phyloP scores from a whole-genome alignment of 2,888 invertebrate genomes.

The Odontothrips loti region DNA sequence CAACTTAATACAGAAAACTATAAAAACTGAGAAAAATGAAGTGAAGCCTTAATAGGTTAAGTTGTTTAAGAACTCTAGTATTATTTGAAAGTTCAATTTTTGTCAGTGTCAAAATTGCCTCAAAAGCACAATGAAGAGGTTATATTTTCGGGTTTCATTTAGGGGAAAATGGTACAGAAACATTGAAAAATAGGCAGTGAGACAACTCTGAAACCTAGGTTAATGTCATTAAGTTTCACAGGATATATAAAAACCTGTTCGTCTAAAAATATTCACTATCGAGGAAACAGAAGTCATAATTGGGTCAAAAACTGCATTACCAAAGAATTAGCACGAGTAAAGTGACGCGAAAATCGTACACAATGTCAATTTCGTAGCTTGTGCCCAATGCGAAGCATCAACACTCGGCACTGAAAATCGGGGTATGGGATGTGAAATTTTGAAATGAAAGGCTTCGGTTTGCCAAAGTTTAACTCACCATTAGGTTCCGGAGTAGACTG shows the following conservation, averaged over 20 bases:
- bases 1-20: too few relatives aligned
- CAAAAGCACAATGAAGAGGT: neutral
- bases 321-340: neutral
- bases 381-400: neutral
- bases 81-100: neutral
- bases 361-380: neutral
- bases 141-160: neutral
- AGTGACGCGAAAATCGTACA: neutral
- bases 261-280: too few relatives aligned
- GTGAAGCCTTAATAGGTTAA: neutral
- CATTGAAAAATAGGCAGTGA: neutral
- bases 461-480: slow-evolving; percentile 57
- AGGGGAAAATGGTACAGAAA: neutral
- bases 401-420: neutral
- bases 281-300: too few relatives aligned
- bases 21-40: neutral
- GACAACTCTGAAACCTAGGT: neutral
- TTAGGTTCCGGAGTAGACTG: slow-evolving; percentile 75
- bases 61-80: neutral
- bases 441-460: slow-evolving; percentile 31
- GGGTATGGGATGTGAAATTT: neutral
- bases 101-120: neutral
- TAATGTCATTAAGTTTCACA: neutral
- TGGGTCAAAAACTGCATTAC: neutral
- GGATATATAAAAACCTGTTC: neutral